These are phyloP conservation scores for Hybos culiciformis DNA, from an alignment of 2,888 invertebrate species.

Conservation along the genomic window DNA sequence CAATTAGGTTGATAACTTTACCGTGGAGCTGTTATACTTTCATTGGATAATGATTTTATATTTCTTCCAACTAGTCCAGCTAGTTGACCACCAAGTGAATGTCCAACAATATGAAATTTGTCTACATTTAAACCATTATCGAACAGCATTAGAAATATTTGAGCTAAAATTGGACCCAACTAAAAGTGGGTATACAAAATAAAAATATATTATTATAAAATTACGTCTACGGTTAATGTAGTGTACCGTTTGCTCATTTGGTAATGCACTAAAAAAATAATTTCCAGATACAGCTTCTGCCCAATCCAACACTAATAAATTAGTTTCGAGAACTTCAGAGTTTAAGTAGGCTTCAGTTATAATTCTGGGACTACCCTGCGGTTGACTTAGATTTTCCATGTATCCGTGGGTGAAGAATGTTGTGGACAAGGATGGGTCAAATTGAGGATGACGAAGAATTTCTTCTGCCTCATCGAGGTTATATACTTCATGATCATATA, in stretches of 20 bases:
- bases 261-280: slow-evolving; percentile 14
- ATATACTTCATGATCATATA: too few relatives aligned
- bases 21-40: slow-evolving; percentile 11
- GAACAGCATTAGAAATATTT: slow-evolving; percentile 9
- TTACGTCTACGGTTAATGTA: not conserved
- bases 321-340: slow-evolving; percentile 14
- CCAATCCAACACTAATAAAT: slow-evolving; percentile 15
- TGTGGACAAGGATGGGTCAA: slow-evolving; percentile 21
- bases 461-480: not conserved
- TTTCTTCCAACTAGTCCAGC: slow-evolving; percentile 13
- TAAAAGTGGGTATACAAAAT: not conserved
- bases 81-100: slow-evolving; percentile 17
- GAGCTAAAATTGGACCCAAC: slow-evolving; percentile 2
- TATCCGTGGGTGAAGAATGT: slow-evolving; percentile 41
- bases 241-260: slow-evolving; percentile 11
- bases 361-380: slow-evolving; percentile 38
- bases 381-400: slow-evolving; percentile 38
- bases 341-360: slow-evolving; percentile 14
- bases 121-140: slow-evolving; percentile 13
- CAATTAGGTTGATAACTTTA: not conserved
- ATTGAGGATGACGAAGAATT: not conserved
- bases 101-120: slow-evolving; percentile 16
- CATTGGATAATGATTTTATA: slow-evolving; percentile 10
- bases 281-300: slow-evolving; percentile 13
- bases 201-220: not conserved